A percentile compares a stretch with the other conserved stretches of the same genome.
These are phyloP conservation scores for Drosophila greeni DNA, from an alignment of 2,888 invertebrate genomes.

Conservation along the genomic window DNA sequence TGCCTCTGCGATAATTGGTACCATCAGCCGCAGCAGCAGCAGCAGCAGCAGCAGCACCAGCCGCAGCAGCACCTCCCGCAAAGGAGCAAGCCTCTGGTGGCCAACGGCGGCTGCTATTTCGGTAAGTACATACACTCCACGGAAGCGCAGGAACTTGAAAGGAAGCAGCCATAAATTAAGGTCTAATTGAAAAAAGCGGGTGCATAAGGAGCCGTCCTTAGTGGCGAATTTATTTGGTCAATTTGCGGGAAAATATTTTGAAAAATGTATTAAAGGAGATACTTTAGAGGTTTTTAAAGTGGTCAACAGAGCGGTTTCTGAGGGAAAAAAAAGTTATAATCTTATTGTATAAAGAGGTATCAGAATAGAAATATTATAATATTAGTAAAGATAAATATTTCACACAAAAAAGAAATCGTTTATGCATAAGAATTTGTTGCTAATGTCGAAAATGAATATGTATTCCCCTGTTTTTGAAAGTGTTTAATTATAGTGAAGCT, in stretches of 20 bases:
- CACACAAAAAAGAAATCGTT: neutral
- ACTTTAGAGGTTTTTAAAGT: neutral
- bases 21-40: slow-evolving; percentile 46
- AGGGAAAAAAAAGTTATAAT: neutral
- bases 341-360: neutral
- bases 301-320: neutral
- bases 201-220: neutral
- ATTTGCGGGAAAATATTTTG: neutral
- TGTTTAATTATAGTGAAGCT: too few species aligned
- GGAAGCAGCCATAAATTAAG: slow-evolving; percentile 24
- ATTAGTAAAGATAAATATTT: neutral
- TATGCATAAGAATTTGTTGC: too few species aligned
- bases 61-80: slow-evolving; percentile 32
- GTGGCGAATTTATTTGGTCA: slow-evolving; percentile 20
- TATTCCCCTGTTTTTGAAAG: too few species aligned
- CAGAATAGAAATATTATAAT: neutral
- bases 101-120: slow-evolving; percentile 71
- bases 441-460: too few species aligned
- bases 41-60: slow-evolving; percentile 35
- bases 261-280: neutral
- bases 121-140: slow-evolving; percentile 59
- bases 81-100: slow-evolving; percentile 55
- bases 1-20: slow-evolving; percentile 69
- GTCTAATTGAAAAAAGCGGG: slow-evolving; percentile 14
- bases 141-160: slow-evolving; percentile 7